Evolutionary conservation across 2,888 invertebrate genomes (phyloP), one percentile per base, ranked within the genome.

Genomic region (Galerucella nymphaeae): DNA sequence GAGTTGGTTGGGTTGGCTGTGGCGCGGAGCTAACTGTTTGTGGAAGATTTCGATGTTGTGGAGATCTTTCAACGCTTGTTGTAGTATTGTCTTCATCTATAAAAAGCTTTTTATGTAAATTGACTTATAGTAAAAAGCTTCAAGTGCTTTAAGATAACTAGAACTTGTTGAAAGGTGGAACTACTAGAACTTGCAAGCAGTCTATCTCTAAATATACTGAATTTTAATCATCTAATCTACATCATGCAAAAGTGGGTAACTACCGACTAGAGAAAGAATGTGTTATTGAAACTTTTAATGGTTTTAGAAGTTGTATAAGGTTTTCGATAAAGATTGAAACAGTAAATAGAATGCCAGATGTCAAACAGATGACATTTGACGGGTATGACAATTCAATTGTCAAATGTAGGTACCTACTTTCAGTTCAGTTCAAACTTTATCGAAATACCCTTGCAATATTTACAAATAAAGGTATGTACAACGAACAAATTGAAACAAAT

Each of bases 31-130:
- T 73, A 75, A 73, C 76, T 68, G 78, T 78, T 77, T 77, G 74
- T 66, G 58, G 55, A 16, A 23, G 50, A 38, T 63, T 67, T 69
- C 76, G 71, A 76, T 79, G 55, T 74, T 80, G 81, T 82, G 81
- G 75, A 78, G 79, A 69, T 83, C 80, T 80, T 81, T 81, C 80
- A 82, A 77, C 79, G 80, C 79, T 80, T 77, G 77, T 75, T 78
- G 80, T 63, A 81, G 78, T 76, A 81, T 79, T 78, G 74, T 80
- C 80, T 75, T 82, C 83, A 82, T 83, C 84, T 84, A 72, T 18
- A 76, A 71, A 45, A 48, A 66, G 20, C 57, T 42, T n/a, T 3
- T 63, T 16, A n/a, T n/a, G n/a, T n/a, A n/a, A n/a, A n/a, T n/a
- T n/a, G n/a, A n/a, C n/a, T n/a, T n/a, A n/a, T n/a, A n/a, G n/a